Evolutionary conservation across 2,888 invertebrate species (phyloP), one percentile per base, ranked within the genome.

Genomic region (Plebejus melissa): DNA sequence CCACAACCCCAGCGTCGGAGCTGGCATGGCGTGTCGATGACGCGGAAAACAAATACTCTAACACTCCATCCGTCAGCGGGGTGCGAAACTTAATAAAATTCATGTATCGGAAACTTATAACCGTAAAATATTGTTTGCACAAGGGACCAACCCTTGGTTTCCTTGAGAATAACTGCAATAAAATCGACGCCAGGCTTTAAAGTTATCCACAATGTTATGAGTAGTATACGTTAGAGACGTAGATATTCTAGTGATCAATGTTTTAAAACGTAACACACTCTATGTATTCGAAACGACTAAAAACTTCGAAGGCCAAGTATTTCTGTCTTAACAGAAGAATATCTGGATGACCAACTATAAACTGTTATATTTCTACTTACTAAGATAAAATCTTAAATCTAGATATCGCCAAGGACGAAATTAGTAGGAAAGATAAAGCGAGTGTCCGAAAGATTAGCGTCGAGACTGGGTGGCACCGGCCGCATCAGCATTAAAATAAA

Each of bases 401-500:
- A 60, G 11, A 28, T 5, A 58, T 28, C 4, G 60, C 28, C 60
- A 7, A 36, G 36, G 4, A 74, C 28, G 28, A 60, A 69, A 74
- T 32, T 69, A 74, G 32, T 57, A 76, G 57, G 69, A 70, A 70
- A 70, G 70, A 38, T 70, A 70, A 72, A 32, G 4, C 11, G 71
- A 82, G 84, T 85, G 85, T 83, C 85, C 85, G 83, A 50, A 83
- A 86, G 87, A 89, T 88, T 88, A 88, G 86, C 84, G 84, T 78
- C 90, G 87, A 93, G 93, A 93, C 93, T 85, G 84, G 79, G 86
- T 79, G 93, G 93, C 93, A 89, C 92, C 93, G 86, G 82, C 83
- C 86, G 88, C 90, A 93, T 93, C 92, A 93, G 92, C 93, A 91
- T 93, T 92, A 91, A 93, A 93, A 93, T 93, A 93, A 93, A 93